Evolutionary conservation across 2,113 vertebrate species (phyloP).

Genomic region (Pao palembangensis): DNA sequence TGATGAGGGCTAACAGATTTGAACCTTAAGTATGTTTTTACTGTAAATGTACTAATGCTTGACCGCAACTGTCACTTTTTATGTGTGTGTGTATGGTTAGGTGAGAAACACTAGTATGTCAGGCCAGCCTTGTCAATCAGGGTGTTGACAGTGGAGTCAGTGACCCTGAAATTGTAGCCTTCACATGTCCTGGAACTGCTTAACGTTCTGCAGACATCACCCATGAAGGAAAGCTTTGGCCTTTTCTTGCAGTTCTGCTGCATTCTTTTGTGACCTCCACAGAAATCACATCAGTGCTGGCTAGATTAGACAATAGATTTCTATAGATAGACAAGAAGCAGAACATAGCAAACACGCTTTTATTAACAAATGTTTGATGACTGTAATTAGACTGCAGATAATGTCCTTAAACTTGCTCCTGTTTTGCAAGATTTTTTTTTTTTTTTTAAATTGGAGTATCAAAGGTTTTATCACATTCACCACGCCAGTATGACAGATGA

Average conservation of each 20-base stretch:
- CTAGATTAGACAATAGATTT: background rate
- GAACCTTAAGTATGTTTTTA: conserved; percentile 13
- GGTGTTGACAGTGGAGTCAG: conserved; percentile 50
- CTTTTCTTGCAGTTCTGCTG: background rate
- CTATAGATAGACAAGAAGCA: no score
- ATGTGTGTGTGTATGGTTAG: conserved; percentile 11
- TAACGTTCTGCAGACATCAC: conserved; percentile 3
- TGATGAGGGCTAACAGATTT: conserved; percentile 41
- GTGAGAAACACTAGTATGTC: conserved; percentile 16
- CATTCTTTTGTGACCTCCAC: background rate
- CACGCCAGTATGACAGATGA: no score
- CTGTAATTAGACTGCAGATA: no score
- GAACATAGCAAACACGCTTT: no score
- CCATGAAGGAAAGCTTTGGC: conserved; percentile 9
- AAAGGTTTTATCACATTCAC: no score
- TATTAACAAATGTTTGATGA: no score
- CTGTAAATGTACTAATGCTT: conserved; percentile 36
- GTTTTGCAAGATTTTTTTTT: no score
- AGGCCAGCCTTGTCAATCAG: conserved; percentile 16
- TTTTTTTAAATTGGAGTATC: no score
- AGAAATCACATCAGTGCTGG: background rate
- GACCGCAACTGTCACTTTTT: conserved; percentile 16
- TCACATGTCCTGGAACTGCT: conserved; percentile 7
- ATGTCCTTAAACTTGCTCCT: no score
- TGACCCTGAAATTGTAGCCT: conserved; percentile 30